These are phyloP conservation scores for Amphibalanus amphitrite DNA, from an alignment of 1,140 invertebrate species.

Conservation along the genomic window DNA sequence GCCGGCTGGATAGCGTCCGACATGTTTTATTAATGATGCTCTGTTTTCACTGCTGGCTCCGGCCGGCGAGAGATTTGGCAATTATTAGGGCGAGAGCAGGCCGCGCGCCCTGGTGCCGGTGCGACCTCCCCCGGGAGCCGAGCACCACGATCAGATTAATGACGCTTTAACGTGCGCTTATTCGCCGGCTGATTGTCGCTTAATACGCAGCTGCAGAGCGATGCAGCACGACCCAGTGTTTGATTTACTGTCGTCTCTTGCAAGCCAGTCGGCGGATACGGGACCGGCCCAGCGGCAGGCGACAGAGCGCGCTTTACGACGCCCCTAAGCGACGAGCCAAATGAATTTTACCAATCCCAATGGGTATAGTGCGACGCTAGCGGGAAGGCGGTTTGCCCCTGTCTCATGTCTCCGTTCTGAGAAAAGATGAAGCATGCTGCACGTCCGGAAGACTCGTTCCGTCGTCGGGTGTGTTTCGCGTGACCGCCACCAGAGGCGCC, in stretches of 20 bases:
- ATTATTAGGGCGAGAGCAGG: not conserved
- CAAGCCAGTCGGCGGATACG: not conserved
- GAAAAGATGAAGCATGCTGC: not conserved
- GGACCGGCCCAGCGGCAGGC: no score
- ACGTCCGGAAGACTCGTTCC: not conserved
- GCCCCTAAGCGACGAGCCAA: not conserved
- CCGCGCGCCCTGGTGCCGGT: not conserved
- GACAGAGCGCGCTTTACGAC: not conserved
- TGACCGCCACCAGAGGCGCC: not conserved
- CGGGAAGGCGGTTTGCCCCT: not conserved
- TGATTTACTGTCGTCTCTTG: not conserved
- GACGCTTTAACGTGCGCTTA: not conserved
- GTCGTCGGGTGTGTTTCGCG: not conserved
- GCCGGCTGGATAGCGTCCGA: not conserved
- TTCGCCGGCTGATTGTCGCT: not conserved
- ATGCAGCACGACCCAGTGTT: not conserved
- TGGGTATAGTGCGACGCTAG: not conserved
- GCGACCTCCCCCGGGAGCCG: not conserved
- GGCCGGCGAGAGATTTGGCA: not conserved
- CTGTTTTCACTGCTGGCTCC: not conserved
- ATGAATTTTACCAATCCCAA: not conserved
- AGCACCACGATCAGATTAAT: not conserved
- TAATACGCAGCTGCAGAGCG: not conserved
- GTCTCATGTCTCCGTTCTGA: not conserved
- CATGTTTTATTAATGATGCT: constrained; percentile 1